These are phyloP conservation scores for Heliconius aoede DNA, from an alignment of 2,888 invertebrate genomes.

Conservation along the genomic window DNA sequence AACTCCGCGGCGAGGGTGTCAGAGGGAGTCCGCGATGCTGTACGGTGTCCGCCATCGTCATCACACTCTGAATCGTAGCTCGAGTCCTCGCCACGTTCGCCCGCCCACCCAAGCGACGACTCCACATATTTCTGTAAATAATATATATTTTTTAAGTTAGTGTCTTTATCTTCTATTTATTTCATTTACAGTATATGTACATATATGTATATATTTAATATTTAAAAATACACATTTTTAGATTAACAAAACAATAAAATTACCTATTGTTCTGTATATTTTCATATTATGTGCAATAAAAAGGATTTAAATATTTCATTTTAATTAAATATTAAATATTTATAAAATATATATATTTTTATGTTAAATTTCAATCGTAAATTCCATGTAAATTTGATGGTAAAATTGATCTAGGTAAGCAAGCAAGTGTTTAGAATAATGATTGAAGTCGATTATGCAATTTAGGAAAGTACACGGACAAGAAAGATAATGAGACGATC, in stretches of 20 bases:
- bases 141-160: slow-evolving; percentile 4
- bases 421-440: slow-evolving; percentile 8
- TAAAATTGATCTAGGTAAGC: neutral
- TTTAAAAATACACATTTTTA: too few relatives aligned
- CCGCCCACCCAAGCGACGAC: slow-evolving; percentile 84
- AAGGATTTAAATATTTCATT: too few relatives aligned
- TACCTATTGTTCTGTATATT: neutral
- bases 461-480: neutral
- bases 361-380: too few relatives aligned
- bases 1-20: slow-evolving; percentile 94
- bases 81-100: slow-evolving; percentile 88
- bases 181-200: too few relatives aligned
- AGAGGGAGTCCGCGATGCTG: slow-evolving; percentile 91
- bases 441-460: neutral
- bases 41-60: slow-evolving; percentile 86
- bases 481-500: slow-evolving; percentile 11
- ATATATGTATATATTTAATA: too few relatives aligned
- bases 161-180: too few relatives aligned
- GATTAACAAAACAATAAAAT: too few relatives aligned
- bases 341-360: neutral
- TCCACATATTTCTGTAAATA: slow-evolving; percentile 89
- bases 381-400: too few relatives aligned
- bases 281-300: neutral
- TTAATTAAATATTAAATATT: too few relatives aligned
- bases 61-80: slow-evolving; percentile 94